Base-by-base conservation (phyloP, 2,797 vertebrate genomes). In the Bradypus variegatus region DNA sequence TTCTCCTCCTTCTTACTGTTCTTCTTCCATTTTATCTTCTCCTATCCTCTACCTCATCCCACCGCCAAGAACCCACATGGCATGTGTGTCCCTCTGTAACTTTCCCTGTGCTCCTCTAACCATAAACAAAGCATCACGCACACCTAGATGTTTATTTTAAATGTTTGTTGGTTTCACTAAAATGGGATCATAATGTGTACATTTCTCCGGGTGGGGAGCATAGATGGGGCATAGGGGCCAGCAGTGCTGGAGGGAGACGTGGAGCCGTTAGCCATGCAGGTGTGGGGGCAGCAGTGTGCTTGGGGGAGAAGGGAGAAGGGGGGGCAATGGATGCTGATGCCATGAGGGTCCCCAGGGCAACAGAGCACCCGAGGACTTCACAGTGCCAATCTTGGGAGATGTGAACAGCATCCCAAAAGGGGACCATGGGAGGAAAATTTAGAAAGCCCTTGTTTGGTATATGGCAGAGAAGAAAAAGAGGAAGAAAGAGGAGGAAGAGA, bases 11-110 rank as follows among this genome's bases (percentile, higher is more conserved):
- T 14, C 4, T 73, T 6, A 38, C 25, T 73, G 18, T 73, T 3
- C 45, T 41, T 38, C 36, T 27, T 11, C 14, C 38, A 25, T 27
- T 73, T 41, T 73, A 36, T 73, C 7, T 45, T n/a, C 45, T 33
- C 60, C 60, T 15, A 15, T 18, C 25, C 45, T 29, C 12, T 21
- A n/a, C 31, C 50, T 31, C 29, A 2, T 8, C 38, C 23, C 70
- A 8, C 27, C 25, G 25, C n/a, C 14, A 62, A 29, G 25, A 16
- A 14, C n/a, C 60, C 5, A 1, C 38, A 1, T 5, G 1, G 2
- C 5, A 64, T 3, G 0, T 13, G 18, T 50, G 2, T 2, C 1
- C n/a, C 33, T 33, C 33, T 33, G 16, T 11, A 4, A 5, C 0
- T 1, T 2, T 65, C 19, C 38, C 25, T 1, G 5, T 45, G 16